Percentiles rank a stretch among this genome's conserved stretches.
These are phyloP conservation scores for Conomelus anceps DNA, from an alignment of 2,888 invertebrate genomes.

Conservation along the genomic window DNA sequence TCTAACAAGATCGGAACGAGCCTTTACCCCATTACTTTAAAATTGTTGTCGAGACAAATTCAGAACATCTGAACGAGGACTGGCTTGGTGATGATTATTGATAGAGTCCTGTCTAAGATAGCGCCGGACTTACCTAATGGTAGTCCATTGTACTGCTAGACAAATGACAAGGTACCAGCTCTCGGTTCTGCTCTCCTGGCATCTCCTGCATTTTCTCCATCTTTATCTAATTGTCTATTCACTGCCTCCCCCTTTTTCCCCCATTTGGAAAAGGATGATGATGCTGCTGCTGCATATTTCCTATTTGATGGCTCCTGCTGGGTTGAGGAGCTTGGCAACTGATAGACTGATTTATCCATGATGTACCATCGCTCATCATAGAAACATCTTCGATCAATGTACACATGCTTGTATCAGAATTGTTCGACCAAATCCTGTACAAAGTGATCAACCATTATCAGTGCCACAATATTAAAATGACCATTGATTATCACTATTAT, in stretches of 20 bases:
- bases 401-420: not conserved
- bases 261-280: not conserved
- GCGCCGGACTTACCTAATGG: constrained; percentile 12
- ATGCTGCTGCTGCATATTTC: not conserved
- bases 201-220: not conserved
- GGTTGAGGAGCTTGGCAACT: not conserved
- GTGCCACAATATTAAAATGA: not conserved
- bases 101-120: constrained; percentile 14
- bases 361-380: not conserved
- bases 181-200: not conserved
- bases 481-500: not conserved
- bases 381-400: not conserved
- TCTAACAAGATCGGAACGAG: constrained; percentile 6
- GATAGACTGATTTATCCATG: not conserved
- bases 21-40: constrained; percentile 4
- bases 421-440: not conserved
- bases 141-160: constrained; percentile 15
- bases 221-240: not conserved
- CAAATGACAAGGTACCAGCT: constrained; percentile 8
- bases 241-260: not conserved
- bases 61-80: not conserved
- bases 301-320: not conserved
- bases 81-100: constrained; percentile 18
- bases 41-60: constrained; percentile 11
- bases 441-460: not conserved